Evolutionary conservation across 2,797 vertebrate species (phyloP).

Genomic region (Lagorchestes hirsutus): DNA sequence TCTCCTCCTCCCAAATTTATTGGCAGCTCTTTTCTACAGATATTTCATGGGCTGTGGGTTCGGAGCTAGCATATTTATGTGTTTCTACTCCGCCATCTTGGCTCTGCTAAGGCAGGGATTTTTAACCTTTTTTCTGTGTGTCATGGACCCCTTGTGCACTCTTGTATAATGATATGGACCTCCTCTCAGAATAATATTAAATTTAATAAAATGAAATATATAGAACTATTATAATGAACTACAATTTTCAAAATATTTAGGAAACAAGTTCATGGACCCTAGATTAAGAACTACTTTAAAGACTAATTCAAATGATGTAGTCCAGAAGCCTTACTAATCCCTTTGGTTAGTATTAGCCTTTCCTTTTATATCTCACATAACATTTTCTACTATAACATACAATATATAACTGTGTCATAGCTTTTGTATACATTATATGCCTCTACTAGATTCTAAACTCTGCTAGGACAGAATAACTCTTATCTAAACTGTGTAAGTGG

Average conservation of each 20-base stretch:
- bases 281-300: background rate
- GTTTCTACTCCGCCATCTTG: no score
- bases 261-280: background rate
- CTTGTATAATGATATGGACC: background rate
- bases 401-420: background rate
- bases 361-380: background rate
- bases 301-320: background rate
- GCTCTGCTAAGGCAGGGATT: background rate
- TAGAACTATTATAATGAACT: background rate
- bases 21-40: no score
- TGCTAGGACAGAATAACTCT: background rate
- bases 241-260: background rate
- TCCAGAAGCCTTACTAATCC: background rate
- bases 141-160: background rate
- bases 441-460: background rate
- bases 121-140: background rate
- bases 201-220: background rate
- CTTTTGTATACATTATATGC: background rate
- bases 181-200: background rate
- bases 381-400: background rate
- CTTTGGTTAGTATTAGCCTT: background rate
- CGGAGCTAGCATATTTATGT: no score
- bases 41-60: no score
- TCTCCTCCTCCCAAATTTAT: no score
- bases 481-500: background rate